phyloP scores from a whole-genome alignment of 2,113 vertebrate species.

The Gracilinanus agilis region DNA sequence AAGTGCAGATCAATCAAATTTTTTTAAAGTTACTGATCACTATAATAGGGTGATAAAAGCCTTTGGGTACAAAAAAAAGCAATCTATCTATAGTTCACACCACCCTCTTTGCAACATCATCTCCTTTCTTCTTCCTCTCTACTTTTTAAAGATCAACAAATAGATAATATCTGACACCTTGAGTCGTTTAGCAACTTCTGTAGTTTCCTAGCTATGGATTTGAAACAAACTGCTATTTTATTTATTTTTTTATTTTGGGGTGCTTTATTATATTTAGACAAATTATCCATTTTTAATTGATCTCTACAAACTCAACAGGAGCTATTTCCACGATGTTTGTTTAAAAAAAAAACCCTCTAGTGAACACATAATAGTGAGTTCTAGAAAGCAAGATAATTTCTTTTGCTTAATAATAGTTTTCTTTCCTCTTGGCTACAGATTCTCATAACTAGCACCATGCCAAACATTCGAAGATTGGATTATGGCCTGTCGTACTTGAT shows the following conservation, averaged over 20 bases:
- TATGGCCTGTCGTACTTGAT: conserved; percentile 90
- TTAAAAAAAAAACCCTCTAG: conserved; percentile 64
- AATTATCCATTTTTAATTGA: conserved; percentile 69
- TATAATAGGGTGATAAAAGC: background rate
- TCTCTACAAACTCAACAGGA: conserved; percentile 71
- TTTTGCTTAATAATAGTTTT: conserved; percentile 88
- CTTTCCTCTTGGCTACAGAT: conserved; percentile 87
- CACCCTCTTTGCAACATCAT: conserved; percentile 46
- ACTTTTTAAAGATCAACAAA: conserved; percentile 41
- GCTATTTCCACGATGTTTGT: conserved; percentile 51
- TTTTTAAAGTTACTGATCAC: background rate
- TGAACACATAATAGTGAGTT: conserved; percentile 75
- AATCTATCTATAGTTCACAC: background rate
- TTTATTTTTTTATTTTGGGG: conserved; percentile 37
- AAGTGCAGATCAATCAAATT: background rate
- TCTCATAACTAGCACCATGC: conserved; percentile 87
- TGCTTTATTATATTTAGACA: conserved; percentile 56
- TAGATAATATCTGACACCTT: background rate
- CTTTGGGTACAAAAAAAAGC: background rate
- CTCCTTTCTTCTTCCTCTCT: conserved; percentile 64
- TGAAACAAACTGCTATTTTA: conserved; percentile 35
- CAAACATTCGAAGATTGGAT: conserved; percentile 88
- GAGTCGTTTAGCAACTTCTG: conserved; percentile 32
- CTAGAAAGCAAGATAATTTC: conserved; percentile 86
- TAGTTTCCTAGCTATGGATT: conserved; percentile 43